Evolutionary conservation across 37 sponge, comb jelly and placozoan species (phyloP).

Genomic region (Agelas oroides): DNA sequence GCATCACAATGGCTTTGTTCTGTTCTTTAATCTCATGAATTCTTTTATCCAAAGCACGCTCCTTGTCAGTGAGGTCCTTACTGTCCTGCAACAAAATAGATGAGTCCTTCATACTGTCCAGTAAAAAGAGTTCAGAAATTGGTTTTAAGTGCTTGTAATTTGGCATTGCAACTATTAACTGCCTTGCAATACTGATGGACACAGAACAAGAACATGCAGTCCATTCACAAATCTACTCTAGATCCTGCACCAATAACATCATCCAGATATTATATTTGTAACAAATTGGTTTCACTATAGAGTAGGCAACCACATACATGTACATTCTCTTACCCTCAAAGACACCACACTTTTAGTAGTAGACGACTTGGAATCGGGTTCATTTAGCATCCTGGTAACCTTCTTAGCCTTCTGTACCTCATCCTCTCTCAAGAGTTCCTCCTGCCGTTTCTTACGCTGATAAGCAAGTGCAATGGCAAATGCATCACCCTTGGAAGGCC

Average conservation of each 20-base stretch:
- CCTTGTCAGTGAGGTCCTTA: neutral
- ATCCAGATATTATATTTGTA: too few relatives aligned
- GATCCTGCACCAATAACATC: too few relatives aligned
- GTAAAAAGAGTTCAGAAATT: too few relatives aligned
- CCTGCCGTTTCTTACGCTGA: neutral
- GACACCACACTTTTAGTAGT: neutral
- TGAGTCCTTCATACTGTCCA: too few relatives aligned
- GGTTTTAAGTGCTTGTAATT: too few relatives aligned
- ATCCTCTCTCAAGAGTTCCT: neutral
- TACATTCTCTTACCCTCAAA: neutral
- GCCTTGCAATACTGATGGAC: too few relatives aligned
- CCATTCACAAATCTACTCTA: too few relatives aligned
- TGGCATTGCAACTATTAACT: too few relatives aligned
- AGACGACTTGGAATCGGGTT: neutral
- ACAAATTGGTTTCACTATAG: too few relatives aligned
- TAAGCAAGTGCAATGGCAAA: neutral
- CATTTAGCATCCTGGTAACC: neutral
- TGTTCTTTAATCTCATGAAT: conserved; percentile 1
- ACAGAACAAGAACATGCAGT: too few relatives aligned
- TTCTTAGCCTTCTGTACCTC: neutral
- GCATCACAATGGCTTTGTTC: conserved; percentile 7
- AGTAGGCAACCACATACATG: neutral
- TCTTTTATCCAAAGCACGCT: neutral
- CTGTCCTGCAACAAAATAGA: neutral
- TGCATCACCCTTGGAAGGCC: neutral